These are phyloP conservation scores for Spodoptera frugiperda DNA, from an alignment of 1,140 invertebrate species.

Conservation along the genomic window DNA sequence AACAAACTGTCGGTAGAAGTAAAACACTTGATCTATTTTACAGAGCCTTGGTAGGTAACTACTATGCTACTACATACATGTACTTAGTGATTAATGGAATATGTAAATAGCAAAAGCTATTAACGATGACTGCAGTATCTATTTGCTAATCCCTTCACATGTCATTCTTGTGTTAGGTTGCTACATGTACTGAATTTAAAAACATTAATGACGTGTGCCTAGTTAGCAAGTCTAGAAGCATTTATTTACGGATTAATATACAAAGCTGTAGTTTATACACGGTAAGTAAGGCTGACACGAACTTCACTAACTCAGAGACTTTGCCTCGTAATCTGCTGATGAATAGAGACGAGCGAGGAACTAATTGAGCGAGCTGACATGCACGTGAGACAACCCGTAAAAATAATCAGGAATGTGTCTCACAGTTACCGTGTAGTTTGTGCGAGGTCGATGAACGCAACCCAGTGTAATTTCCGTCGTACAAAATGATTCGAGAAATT, in stretches of 20 bases:
- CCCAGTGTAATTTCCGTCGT: not conserved
- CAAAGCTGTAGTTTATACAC: too few relatives aligned
- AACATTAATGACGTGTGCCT: too few relatives aligned
- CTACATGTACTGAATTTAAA: too few relatives aligned
- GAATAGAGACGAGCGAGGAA: not conserved
- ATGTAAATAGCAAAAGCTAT: not conserved
- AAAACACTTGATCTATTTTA: not conserved
- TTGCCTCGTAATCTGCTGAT: conserved; percentile 11
- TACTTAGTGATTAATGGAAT: conserved; percentile 1
- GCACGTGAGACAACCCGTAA: not conserved
- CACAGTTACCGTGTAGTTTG: not conserved
- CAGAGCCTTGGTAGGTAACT: not conserved
- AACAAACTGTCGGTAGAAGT: too few relatives aligned
- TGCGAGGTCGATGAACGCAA: not conserved
- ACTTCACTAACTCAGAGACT: not conserved
- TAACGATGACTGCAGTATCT: too few relatives aligned
- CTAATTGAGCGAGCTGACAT: conserved; percentile 10
- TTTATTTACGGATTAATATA: too few relatives aligned
- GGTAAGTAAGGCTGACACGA: not conserved
- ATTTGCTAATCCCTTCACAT: too few relatives aligned
- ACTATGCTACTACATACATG: not conserved
- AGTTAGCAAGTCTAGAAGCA: too few relatives aligned
- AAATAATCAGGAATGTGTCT: conserved; percentile 4
- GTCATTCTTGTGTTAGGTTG: too few relatives aligned
- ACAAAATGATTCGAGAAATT: not conserved